Percentiles rank a stretch among this genome's conserved stretches.
These are phyloP conservation scores for Catharus minimus DNA, from an alignment of 2,113 vertebrate species.

Conservation along the genomic window DNA sequence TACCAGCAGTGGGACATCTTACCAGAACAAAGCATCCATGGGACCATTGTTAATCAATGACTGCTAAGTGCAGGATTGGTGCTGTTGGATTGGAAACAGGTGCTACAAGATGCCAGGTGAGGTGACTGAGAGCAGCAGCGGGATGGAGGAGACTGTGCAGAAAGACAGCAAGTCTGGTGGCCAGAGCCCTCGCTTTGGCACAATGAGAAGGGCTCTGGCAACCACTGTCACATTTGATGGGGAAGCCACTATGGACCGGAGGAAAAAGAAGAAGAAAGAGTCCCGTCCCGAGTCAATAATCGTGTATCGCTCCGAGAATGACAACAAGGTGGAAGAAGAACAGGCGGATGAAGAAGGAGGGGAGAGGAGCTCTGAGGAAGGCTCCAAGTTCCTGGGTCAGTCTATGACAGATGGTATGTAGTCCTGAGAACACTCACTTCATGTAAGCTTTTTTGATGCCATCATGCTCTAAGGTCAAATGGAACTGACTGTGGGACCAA, in stretches of 20 bases:
- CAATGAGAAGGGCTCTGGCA: slow-evolving; percentile 69
- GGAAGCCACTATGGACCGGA: slow-evolving; percentile 81
- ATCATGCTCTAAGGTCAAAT: background rate
- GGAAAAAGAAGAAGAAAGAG: slow-evolving; percentile 84
- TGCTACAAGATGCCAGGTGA: slow-evolving; percentile 49
- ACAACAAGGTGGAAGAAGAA: slow-evolving; percentile 83
- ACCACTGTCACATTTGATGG: slow-evolving; percentile 78
- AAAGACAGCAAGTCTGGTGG: slow-evolving; percentile 55
- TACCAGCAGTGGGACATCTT: background rate
- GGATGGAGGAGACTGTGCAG: slow-evolving; percentile 56
- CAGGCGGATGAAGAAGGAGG: slow-evolving; percentile 78
- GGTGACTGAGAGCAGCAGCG: slow-evolving; percentile 29
- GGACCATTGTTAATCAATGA: background rate
- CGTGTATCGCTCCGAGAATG: slow-evolving; percentile 88
- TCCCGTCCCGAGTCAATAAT: slow-evolving; percentile 93
- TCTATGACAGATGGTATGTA: slow-evolving; percentile 83
- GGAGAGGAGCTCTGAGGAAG: slow-evolving; percentile 85
- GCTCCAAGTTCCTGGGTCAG: slow-evolving; percentile 88
- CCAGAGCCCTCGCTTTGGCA: slow-evolving; percentile 55
- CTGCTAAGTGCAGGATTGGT: slow-evolving; percentile 6
- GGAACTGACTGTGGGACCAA: background rate
- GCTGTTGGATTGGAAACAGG: background rate
- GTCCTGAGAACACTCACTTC: background rate
- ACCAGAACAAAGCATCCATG: background rate
- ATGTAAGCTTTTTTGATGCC: background rate